A percentile compares a stretch with the other conserved stretches of the same genome.
Conservation (phyloP, 2,113 vertebrate species). For the Morone chrysops region DNA sequence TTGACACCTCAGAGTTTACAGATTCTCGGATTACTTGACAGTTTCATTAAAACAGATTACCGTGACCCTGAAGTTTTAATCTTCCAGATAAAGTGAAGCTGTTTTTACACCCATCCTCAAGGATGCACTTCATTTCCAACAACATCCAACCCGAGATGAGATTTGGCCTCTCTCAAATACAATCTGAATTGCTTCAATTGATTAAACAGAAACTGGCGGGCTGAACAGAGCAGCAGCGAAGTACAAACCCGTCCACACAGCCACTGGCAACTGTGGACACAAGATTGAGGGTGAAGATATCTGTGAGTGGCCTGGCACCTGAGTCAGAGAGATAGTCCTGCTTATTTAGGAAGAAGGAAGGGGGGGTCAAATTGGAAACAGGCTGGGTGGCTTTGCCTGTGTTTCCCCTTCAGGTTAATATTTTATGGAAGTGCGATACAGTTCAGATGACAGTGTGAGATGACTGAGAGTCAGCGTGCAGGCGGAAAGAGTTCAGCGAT, state of each 20-base stretch:
- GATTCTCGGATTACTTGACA: constrained; percentile 66
- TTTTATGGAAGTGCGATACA: constrained; percentile 71
- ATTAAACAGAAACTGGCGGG: constrained; percentile 77
- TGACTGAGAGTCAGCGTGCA: constrained; percentile 57
- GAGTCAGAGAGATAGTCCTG: constrained; percentile 70
- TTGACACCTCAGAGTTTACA: constrained; percentile 42
- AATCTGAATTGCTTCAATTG: constrained; percentile 74
- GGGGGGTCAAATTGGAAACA: constrained; percentile 35
- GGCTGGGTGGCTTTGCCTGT: constrained; percentile 57
- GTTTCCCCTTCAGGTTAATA: constrained; percentile 71
- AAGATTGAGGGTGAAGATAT: constrained; percentile 78
- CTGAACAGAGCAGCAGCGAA: constrained; percentile 69
- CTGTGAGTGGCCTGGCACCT: constrained; percentile 70
- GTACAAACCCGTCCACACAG: constrained; percentile 64
- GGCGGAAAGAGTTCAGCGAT: constrained; percentile 64
- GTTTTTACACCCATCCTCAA: constrained; percentile 63
- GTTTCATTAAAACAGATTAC: constrained; percentile 75
- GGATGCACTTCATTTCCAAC: constrained; percentile 69
- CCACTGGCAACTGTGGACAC: constrained; percentile 75
- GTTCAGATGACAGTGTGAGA: constrained; percentile 72
- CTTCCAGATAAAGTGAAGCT: constrained; percentile 66
- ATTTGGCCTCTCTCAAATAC: constrained; percentile 70
- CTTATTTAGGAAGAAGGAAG: constrained; percentile 33
- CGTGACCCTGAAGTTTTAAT: constrained; percentile 72
- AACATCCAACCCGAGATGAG: constrained; percentile 66